Evolutionary conservation across 2,113 vertebrate species (phyloP).

Genomic region (Esox niger): DNA sequence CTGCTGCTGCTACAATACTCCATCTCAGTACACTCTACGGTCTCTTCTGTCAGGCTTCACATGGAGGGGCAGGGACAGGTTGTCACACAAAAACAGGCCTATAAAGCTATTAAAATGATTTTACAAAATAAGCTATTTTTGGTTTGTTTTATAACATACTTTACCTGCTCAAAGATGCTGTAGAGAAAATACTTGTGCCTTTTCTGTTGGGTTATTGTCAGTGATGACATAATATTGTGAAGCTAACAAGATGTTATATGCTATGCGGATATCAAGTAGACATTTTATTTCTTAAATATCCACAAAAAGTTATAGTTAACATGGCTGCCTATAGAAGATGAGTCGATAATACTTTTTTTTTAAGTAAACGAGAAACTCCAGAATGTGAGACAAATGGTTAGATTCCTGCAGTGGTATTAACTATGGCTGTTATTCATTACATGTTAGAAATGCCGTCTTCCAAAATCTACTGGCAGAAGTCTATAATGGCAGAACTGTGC

Average conservation of each 20-base stretch:
- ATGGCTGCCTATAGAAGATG: no score
- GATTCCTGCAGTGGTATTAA: neutral
- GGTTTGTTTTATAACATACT: neutral
- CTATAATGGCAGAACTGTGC: no score
- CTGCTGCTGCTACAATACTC: slow-evolving; percentile 20
- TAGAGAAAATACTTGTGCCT: neutral
- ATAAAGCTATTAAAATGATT: neutral
- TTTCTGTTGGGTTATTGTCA: slow-evolving; percentile 11
- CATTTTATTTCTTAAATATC: no score
- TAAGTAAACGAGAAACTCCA: neutral
- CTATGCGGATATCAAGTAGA: neutral
- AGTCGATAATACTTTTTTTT: neutral
- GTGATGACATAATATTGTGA: slow-evolving; percentile 4
- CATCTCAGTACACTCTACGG: neutral
- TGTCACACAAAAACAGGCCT: neutral
- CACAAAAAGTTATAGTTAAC: neutral
- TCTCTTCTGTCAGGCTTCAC: no score
- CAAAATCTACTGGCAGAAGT: neutral
- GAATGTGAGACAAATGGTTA: neutral
- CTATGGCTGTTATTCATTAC: neutral
- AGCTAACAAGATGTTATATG: neutral
- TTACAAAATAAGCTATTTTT: neutral
- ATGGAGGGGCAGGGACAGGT: no score
- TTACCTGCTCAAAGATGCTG: slow-evolving; percentile 25
- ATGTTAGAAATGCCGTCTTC: neutral